Percentiles rank a stretch among this genome's conserved stretches.
These are phyloP conservation scores for Scytalopus superciliaris DNA, from an alignment of 2,113 vertebrate genomes.

Conservation along the genomic window DNA sequence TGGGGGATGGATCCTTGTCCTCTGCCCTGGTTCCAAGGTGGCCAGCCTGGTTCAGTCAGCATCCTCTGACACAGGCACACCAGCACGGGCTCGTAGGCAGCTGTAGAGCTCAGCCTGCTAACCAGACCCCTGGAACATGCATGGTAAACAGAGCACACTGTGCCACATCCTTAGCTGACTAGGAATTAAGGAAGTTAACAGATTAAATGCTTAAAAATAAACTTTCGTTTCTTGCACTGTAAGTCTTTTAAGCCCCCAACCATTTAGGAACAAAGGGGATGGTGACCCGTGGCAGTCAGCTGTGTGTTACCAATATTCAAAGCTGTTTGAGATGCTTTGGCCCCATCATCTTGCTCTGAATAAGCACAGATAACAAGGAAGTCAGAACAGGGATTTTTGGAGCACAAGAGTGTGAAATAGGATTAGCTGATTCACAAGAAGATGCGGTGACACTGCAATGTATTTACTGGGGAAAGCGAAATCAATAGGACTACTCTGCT, in stretches of 20 bases:
- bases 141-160: neutral
- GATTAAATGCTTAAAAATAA: conserved; percentile 39
- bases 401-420: conserved; percentile 64
- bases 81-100: neutral
- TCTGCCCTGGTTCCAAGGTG: neutral
- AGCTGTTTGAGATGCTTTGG: conserved; percentile 3
- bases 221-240: neutral
- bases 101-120: neutral
- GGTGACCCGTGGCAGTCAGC: neutral
- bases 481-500: conserved; percentile 65
- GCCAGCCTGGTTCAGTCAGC: neutral
- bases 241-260: neutral
- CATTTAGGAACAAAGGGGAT: conserved; percentile 17
- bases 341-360: neutral
- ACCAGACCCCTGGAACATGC: neutral
- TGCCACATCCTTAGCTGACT: neutral
- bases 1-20: neutral
- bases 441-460: neutral
- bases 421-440: conserved; percentile 64
- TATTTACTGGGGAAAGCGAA: conserved; percentile 29
- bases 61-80: accelerated
- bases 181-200: conserved; percentile 25
- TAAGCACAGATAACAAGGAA: conserved; percentile 20
- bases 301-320: neutral
- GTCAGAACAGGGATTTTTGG: neutral